A percentile compares a stretch with the other conserved stretches of the same genome.
Evolutionary conservation across 1,140 invertebrate genomes (phyloP).

Genomic region (Neuroterus valhalla): DNA sequence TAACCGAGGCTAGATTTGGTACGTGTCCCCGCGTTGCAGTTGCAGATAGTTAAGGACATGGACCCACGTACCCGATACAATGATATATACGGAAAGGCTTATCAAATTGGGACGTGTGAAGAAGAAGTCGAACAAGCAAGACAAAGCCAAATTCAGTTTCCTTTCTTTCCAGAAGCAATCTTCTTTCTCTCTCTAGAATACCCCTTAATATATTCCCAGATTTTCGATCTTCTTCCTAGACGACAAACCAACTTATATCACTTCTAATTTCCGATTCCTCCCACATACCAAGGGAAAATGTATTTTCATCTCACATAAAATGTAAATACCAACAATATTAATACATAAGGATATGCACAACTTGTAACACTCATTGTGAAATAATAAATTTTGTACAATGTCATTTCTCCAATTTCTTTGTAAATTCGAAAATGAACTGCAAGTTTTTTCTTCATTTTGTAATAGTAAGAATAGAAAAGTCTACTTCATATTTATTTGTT

Average conservation of each 20-base stretch:
- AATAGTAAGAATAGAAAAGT: no score
- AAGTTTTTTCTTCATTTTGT: no score
- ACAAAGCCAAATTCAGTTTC: constrained; percentile 39
- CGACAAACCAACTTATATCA: neutral
- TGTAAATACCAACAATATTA: no score
- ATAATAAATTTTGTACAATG: no score
- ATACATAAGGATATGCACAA: no score
- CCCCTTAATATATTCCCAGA: neutral
- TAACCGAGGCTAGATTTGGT: constrained; percentile 46
- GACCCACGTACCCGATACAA: constrained; percentile 12
- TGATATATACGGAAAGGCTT: constrained; percentile 6
- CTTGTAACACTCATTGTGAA: no score
- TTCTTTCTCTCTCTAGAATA: neutral
- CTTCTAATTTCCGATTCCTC: neutral
- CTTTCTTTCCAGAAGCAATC: neutral
- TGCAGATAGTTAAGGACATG: neutral
- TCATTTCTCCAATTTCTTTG: no score
- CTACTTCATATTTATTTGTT: no score
- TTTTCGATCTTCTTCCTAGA: constrained; percentile 6
- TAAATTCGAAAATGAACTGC: no score
- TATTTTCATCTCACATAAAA: neutral
- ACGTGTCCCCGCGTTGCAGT: constrained; percentile 34
- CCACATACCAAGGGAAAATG: neutral
- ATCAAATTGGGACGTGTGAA: constrained; percentile 32
- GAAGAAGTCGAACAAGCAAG: constrained; percentile 7